Percentiles rank a stretch among this genome's conserved stretches.
phyloP scores from a whole-genome alignment of 2,113 vertebrate species.

The Cynocephalus volans region DNA sequence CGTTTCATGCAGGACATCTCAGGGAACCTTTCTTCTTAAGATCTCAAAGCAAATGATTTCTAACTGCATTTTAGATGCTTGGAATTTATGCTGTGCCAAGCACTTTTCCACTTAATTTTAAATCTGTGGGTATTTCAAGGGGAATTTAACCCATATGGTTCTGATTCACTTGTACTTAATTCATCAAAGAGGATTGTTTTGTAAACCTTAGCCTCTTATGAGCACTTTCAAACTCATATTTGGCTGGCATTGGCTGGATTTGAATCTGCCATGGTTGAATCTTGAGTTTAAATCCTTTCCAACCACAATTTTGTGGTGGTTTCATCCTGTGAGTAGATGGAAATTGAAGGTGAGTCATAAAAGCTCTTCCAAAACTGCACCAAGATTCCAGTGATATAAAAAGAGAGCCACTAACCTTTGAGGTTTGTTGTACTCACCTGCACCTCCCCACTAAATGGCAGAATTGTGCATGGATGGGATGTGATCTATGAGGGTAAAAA shows the following conservation, averaged over 20 bases:
- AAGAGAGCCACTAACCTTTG: neutral
- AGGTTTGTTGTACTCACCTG: neutral
- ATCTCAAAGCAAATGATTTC: conserved; percentile 69
- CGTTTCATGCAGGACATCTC: neutral
- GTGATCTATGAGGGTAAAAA: neutral
- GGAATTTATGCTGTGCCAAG: conserved; percentile 71
- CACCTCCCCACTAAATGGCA: neutral
- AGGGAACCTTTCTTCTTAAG: neutral
- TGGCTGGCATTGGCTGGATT: conserved; percentile 65
- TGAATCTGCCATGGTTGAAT: conserved; percentile 46
- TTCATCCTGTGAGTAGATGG: conserved; percentile 65
- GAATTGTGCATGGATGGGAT: neutral
- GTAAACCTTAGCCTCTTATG: conserved; percentile 67
- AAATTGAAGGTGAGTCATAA: conserved; percentile 66
- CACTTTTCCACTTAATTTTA: conserved; percentile 84
- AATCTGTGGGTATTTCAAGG: conserved; percentile 79
- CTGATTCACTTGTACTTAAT: conserved; percentile 77
- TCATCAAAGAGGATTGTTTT: conserved; percentile 76
- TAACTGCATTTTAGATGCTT: conserved; percentile 66
- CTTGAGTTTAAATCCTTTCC: conserved; percentile 66
- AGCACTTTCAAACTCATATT: conserved; percentile 47
- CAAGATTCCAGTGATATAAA: neutral
- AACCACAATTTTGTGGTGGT: conserved; percentile 69
- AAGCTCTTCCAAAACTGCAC: conserved; percentile 29
- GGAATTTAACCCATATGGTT: conserved; percentile 85